Percentiles rank a stretch among this genome's conserved stretches.
Conservation (phyloP, 53 echinoderm and acorn worm species). For the Holothuria leucospilota region DNA sequence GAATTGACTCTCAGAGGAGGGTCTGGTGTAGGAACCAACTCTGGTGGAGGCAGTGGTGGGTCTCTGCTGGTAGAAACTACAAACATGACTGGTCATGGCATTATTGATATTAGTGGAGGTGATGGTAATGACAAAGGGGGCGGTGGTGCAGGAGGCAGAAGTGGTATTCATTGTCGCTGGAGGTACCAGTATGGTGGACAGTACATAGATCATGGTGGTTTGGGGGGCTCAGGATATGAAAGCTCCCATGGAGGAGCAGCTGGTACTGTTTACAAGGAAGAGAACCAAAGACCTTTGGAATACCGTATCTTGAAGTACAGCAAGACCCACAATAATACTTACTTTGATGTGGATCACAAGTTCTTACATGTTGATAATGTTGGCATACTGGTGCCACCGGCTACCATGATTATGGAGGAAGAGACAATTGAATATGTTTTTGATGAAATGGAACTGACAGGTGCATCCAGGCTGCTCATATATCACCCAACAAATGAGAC, state of each 20-base stretch:
- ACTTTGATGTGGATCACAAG: constrained; percentile 86
- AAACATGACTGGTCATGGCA: constrained; percentile 93
- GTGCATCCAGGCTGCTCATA: constrained; percentile 78
- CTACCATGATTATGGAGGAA: constrained; percentile 79
- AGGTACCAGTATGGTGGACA: constrained; percentile 83
- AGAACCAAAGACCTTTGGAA: constrained; percentile 78
- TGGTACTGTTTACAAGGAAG: constrained; percentile 86
- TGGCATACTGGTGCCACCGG: constrained; percentile 83
- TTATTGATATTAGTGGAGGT: constrained; percentile 82
- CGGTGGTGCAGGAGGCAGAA: constrained; percentile 89
- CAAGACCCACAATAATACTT: constrained; percentile 82
- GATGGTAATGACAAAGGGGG: constrained; percentile 78
- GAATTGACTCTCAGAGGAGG: constrained; percentile 81
- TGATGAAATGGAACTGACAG: constrained; percentile 91
- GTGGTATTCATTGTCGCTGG: constrained; percentile 87
- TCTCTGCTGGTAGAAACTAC: constrained; percentile 75
- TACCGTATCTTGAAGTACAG: constrained; percentile 85
- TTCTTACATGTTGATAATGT: constrained; percentile 86
- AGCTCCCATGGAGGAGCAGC: constrained; percentile 86
- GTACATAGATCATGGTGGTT: constrained; percentile 87
- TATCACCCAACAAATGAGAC: constrained; percentile 88
- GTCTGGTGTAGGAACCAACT: constrained; percentile 62
- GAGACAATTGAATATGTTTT: constrained; percentile 72
- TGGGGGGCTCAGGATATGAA: constrained; percentile 66
- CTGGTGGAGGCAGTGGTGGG: constrained; percentile 93